A percentile compares a stretch with the other conserved stretches of the same genome.
Conservation (phyloP, 2,113 vertebrate genomes). For the Coryphaenoides rupestris region DNA sequence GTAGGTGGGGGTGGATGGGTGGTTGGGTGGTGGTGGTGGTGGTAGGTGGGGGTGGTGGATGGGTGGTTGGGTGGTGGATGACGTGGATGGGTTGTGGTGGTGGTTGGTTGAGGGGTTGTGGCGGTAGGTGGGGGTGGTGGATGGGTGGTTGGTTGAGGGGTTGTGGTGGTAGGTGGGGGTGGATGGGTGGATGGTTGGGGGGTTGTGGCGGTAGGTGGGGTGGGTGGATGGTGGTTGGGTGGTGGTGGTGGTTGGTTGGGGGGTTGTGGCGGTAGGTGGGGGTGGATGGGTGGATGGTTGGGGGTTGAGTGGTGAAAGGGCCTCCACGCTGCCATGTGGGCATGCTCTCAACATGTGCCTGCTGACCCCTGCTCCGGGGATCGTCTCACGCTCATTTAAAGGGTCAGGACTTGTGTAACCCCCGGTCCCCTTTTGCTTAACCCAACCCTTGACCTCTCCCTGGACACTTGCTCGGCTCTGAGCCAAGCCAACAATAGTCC, state of each 20-base stretch:
- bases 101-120: too few relatives aligned
- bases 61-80: neutral
- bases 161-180: too few relatives aligned
- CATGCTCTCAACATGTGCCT: slow-evolving; percentile 61
- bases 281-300: slow-evolving; percentile 4
- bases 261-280: too few relatives aligned
- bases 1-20: too few relatives aligned
- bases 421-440: slow-evolving; percentile 53
- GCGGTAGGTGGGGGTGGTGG: too few relatives aligned
- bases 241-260: too few relatives aligned
- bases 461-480: slow-evolving; percentile 65
- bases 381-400: slow-evolving; percentile 70
- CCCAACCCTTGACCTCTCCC: slow-evolving; percentile 51
- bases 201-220: neutral
- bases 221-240: too few relatives aligned
- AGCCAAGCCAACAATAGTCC: slow-evolving; percentile 59
- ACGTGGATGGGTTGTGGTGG: neutral
- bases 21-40: too few relatives aligned
- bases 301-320: slow-evolving; percentile 51
- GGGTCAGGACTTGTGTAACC: slow-evolving; percentile 62
- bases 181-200: neutral
- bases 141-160: too few relatives aligned
- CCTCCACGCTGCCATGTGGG: slow-evolving; percentile 49
- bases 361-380: slow-evolving; percentile 60
- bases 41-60: slow-evolving; percentile 6